Base-by-base conservation (phyloP, 1,140 invertebrate genomes). In the Aphelenchoides fujianensis region DNA sequence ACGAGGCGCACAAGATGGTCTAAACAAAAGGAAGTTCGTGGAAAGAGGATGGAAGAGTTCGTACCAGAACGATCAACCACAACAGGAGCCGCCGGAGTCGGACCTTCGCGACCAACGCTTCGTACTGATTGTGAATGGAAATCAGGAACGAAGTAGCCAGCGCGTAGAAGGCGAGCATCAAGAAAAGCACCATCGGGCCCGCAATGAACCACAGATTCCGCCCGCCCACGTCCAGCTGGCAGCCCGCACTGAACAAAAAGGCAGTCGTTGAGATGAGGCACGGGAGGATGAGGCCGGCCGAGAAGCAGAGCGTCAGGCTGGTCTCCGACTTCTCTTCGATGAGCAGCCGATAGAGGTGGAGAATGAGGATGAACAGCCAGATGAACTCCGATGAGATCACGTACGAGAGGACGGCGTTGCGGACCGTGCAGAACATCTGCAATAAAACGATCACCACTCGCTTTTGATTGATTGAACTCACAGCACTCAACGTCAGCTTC, bases 91-190 rank as follows among this genome's bases (percentile, higher is more conserved):
- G 36, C 34, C 62, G 34, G 35, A 72, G n/a, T n/a, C 27, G 61
- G 66, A 19, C 75, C 74, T 34, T 64, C 23, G 28, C 64, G 41
- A 2, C 63, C 48, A 12, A 68, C 7, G 30, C n/a, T 76, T 41
- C 66, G 79, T 76, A 30, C 80, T 66, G 48, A 79, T 76, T 41
- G 68, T 55, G 48, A 80, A 61, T 23, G 66, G 28, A 16, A 78
- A 57, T 28, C n/a, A 78, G 30, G 30, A 80, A 35, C 3, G 71
- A 79, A 16, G 64, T 79, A 7, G 41, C 73, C 7, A 73, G 19
- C 19, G 52, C 71, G 52, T 76, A 76, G 28, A 79, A 76, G 64
- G 35, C 69, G 12, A 76, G 48, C 36, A 76, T 31, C 16, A 69
- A 53, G 12, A 77, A 66, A 2, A 72, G 16, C 5, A 54, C 52